Base-by-base conservation (phyloP, 2,888 invertebrate genomes). In the Brenthis ino region DNA sequence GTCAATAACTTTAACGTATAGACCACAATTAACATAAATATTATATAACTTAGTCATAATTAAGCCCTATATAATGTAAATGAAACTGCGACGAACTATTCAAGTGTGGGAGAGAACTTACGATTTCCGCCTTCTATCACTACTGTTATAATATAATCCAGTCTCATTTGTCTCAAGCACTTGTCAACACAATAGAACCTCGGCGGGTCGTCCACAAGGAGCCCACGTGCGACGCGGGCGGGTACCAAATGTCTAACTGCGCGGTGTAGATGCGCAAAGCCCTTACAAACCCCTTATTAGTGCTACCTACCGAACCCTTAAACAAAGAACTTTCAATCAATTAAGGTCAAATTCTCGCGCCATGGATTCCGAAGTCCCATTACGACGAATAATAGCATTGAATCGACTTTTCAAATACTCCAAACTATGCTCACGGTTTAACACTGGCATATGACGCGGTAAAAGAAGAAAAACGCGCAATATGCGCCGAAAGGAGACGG, bases 391-490 rank as follows among this genome's bases (percentile, higher is more conserved):
- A 75, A 82, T 82, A 82, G 76, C 79, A 79, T 75, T 81, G 79
- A 77, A 79, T 80, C 78, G 72, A 74, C 74, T 80, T 83, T 82
- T 84, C 81, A 81, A 87, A 85, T 82, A 82, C 82, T 82, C 77
- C 79, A 79, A 84, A 82, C 84, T 82, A 82, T 82, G 83, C 79
- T 86, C 85, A 83, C 85, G 81, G 84, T 82, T 86, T 84, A 82
- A 84, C 85, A 86, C 85, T 85, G 84, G 84, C 88, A 87, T 89
- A 90, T 90, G 91, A 90, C 91, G 90, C 88, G 91, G 87, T 88
- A 91, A 92, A 91, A 91, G 88, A 90, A 92, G 91, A 92, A 92
- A 93, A 93, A 91, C 91, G 91, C 88, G 90, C 89, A 91, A 88
- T 89, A 87, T 87, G 85, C 87, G 89, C 80, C 79, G 75, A 85